Evolutionary conservation across 2,888 invertebrate genomes (phyloP).

Genomic region (Carcina quercana): DNA sequence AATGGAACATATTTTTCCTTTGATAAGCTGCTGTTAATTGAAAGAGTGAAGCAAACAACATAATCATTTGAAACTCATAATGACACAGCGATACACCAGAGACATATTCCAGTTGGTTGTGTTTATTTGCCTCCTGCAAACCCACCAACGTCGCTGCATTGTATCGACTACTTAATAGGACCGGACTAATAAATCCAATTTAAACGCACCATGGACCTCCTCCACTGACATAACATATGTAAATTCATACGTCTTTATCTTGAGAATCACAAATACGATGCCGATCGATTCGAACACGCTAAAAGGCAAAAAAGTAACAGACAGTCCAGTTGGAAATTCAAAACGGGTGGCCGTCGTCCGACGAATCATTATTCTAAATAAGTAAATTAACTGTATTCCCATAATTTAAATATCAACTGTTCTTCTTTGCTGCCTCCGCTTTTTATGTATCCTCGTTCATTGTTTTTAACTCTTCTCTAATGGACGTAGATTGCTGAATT

Average conservation of each 20-base stretch:
- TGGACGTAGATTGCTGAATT: conserved; percentile 56
- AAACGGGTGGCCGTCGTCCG: conserved; percentile 66
- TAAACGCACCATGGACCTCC: conserved; percentile 65
- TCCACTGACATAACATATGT: conserved; percentile 71
- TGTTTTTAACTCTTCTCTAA: conserved; percentile 32
- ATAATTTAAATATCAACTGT: conserved; percentile 65
- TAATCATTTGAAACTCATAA: no score
- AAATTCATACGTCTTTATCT: conserved; percentile 72
- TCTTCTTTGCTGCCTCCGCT: conserved; percentile 23
- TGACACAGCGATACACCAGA: no score
- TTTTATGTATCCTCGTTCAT: conserved; percentile 23
- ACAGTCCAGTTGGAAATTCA: conserved; percentile 56
- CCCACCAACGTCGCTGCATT: conserved; percentile 47
- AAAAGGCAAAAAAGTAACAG: conserved; percentile 41
- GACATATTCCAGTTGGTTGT: no score
- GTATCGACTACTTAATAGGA: conserved; percentile 49
- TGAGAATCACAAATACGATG: conserved; percentile 63
- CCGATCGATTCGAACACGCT: conserved; percentile 49
- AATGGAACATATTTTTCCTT: no score
- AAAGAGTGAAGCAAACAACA: no score
- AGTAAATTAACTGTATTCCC: conserved; percentile 71
- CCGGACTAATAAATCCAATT: conserved; percentile 71
- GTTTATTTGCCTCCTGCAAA: conserved; percentile 19
- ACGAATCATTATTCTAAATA: conserved; percentile 66
- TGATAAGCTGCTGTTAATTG: no score